Evolutionary conservation across 2,888 invertebrate genomes (phyloP), one percentile per base, ranked within the genome.

Genomic region (Phyto melanocephala): DNA sequence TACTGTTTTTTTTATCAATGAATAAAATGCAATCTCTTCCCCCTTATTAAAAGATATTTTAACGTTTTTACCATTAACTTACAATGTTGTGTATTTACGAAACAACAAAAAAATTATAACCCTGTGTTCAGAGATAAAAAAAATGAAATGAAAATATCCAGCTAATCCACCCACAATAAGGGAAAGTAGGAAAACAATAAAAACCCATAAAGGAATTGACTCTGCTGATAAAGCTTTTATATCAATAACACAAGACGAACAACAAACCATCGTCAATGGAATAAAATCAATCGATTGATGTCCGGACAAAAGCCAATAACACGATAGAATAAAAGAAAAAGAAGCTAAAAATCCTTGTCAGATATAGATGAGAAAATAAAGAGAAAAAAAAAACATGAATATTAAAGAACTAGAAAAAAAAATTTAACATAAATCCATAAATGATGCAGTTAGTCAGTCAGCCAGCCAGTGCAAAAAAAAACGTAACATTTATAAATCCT

Each of bases 151-250:
- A 28, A 5, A 28, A 28, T 5, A 82, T 71, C 71, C 79, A 54
- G 82, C 82, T 82, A 82, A 82, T 82, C 82, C 82, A 76, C 79
- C 82, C 82, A 82, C 82, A 82, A 82, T 70, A 74, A 70, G 54
- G 60, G 62, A 62, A 70, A 77, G 52, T 17, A 56, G 10, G 22
- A 17, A 52, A 42, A 62, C 50, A 71, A 72, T 24, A 65, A 72
- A 28, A 28, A 63, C 71, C 50, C 54, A 75, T 62, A 72, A 79
- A 79, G 77, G 11, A 77, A 77, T 68, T 42, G 17, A 35, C 68
- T 76, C 58, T 42, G 58, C 70, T 70, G 77, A 77, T 77, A 77
- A 79, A 82, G 82, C 82, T 79, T 71, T 82, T 79, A 40, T 76
- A 82, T 82, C 82, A 82, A 82, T 79, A 81, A 68, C 72, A 76